Conservation (phyloP, 2,888 invertebrate genomes). For the Chrysina gloriosa region DNA sequence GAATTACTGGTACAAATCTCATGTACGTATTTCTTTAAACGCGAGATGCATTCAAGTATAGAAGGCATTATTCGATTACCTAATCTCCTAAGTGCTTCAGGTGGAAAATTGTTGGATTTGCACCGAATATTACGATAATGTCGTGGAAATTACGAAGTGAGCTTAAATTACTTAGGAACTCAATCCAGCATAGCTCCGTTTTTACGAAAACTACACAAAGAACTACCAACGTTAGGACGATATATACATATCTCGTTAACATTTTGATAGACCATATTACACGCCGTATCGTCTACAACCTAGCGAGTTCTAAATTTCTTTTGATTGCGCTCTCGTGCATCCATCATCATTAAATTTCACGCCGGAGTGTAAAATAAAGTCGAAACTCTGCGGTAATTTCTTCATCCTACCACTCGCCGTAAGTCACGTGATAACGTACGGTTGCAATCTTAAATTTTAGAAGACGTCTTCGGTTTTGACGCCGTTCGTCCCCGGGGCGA, state of each 20-base stretch:
- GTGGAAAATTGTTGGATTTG: no score
- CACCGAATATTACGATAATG: no score
- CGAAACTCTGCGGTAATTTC: not conserved
- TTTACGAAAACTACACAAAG: not conserved
- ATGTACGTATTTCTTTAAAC: no score
- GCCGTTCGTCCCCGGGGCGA: not conserved
- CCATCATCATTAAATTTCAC: slow-evolving; percentile 14
- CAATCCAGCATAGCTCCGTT: no score
- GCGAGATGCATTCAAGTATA: no score
- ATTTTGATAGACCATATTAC: slow-evolving; percentile 5
- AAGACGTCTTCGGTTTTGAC: not conserved
- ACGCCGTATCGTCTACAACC: not conserved
- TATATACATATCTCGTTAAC: not conserved
- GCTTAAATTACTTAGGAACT: no score
- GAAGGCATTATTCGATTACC: no score
- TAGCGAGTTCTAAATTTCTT: slow-evolving; percentile 10
- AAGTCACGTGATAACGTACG: not conserved
- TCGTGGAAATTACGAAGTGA: no score
- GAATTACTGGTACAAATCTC: no score
- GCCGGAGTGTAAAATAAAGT: not conserved
- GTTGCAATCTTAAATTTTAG: not conserved
- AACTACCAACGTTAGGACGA: not conserved
- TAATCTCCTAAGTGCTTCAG: no score
- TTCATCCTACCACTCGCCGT: not conserved
- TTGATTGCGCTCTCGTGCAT: slow-evolving; percentile 6